Base-by-base conservation (phyloP, 2,113 vertebrate genomes). In the Oryzias celebensis region DNA sequence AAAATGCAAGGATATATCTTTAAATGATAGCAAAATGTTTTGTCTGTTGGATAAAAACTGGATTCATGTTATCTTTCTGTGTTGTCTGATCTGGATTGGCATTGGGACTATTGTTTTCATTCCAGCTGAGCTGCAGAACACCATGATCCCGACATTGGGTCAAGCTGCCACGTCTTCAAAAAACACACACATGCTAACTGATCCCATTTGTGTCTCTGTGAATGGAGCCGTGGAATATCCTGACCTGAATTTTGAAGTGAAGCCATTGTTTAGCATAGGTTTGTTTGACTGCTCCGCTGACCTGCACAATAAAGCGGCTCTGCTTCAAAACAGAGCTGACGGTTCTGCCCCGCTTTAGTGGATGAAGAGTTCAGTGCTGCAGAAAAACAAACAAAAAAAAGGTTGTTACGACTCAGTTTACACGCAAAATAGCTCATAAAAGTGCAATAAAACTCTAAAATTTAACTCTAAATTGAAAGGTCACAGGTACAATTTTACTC, bases 61-160 rank as follows among this genome's bases (percentile, higher is more conserved):
- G n/a, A 47, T 62, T 41, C 48, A 62, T 7, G 26, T 47, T 18
- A 13, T 18, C 13, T 26, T 23, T 36, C 5, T 18, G 31, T 31
- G 24, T 45, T 68, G 49, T 51, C 41, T 28, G 54, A 43, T 24
- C 14, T 15, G 6, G 10, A 69, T 61, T 42, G 13, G 61, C 53
- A 5, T 13, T 46, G 36, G 28, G 14, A 3, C 67, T 14, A 6
- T 65, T 63, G 52, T 71, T 64, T 55, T 52, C 28, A 54, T 76
- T 73, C 17, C 59, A 36, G 52, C 42, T 24, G 58, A 68, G 14
- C 70, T 31, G 45, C 51, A 53, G 58, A 78, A 62, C 43, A 65
- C 48, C 36, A 36, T 17, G n/a, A 36, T 10, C 26, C 20, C 2
- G 16, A 78, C 64, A 72, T 62, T 24, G 36, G 55, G 1, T 10